These are phyloP conservation scores for Ips typographus DNA, from an alignment of 1,140 invertebrate species.

Conservation along the genomic window DNA sequence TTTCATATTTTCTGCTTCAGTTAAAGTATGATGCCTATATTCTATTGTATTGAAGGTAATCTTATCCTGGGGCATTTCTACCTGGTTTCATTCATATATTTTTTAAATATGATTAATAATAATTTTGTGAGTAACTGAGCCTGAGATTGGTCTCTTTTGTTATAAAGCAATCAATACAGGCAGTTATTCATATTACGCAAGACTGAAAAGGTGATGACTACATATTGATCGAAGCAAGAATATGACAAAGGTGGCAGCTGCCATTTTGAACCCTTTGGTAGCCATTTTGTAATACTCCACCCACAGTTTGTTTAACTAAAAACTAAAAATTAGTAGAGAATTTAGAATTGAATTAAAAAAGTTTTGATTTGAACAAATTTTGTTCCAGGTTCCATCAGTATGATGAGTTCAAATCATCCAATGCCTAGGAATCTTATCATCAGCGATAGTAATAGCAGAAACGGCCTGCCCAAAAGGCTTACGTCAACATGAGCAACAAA, in stretches of 20 bases:
- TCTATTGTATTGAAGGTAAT: constrained; percentile 34
- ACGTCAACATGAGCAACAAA: constrained; percentile 43
- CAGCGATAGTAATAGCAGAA: neutral
- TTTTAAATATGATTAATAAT: constrained; percentile 41
- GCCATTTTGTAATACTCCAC: constrained; percentile 3
- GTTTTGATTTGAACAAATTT: neutral
- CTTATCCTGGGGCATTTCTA: constrained; percentile 39
- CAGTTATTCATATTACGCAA: constrained; percentile 20
- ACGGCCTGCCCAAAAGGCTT: constrained; percentile 28
- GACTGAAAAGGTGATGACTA: constrained; percentile 11
- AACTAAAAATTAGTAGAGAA: too few relatives aligned
- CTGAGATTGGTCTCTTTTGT: constrained; percentile 27
- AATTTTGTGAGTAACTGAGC: constrained; percentile 27
- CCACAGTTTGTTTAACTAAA: too few relatives aligned
- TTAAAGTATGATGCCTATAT: constrained; percentile 19
- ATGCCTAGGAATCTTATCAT: constrained; percentile 18
- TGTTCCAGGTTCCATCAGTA: constrained; percentile 24
- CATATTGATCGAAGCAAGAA: constrained; percentile 37
- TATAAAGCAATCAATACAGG: constrained; percentile 28
- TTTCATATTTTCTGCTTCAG: constrained; percentile 39
- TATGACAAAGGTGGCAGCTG: neutral
- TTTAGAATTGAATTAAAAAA: too few relatives aligned
- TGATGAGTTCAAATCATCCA: constrained; percentile 10
- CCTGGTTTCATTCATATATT: constrained; percentile 31
- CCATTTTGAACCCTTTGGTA: constrained; percentile 8